These are phyloP conservation scores for Picathartes gymnocephalus DNA, from an alignment of 2,113 vertebrate genomes.

Conservation along the genomic window DNA sequence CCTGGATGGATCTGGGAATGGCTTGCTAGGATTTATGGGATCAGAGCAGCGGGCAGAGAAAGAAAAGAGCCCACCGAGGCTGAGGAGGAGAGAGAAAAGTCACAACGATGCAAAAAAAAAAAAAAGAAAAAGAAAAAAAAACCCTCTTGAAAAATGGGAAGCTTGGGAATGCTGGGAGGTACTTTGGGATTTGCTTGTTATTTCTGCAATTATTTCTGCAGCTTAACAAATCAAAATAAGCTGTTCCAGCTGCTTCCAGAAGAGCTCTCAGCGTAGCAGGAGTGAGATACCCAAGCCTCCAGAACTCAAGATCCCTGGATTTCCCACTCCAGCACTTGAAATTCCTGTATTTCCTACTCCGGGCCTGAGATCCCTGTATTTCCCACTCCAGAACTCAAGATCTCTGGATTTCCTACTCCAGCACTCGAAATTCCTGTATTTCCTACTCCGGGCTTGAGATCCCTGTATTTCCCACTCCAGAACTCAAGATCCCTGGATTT, in stretches of 20 bases:
- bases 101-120: not conserved
- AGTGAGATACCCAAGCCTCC: rapidly evolving
- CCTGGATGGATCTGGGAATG: not conserved
- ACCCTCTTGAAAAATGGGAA: not conserved
- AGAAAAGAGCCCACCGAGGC: not conserved
- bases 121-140: no score
- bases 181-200: not conserved
- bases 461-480: not conserved
- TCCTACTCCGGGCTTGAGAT: not conserved
- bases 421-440: rapidly evolving
- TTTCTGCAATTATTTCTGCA: not conserved
- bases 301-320: rapidly evolving
- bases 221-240: not conserved
- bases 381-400: not conserved
- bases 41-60: not conserved
- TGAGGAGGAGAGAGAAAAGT: not conserved
- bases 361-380: not conserved
- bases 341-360: not conserved
- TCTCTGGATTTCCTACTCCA: not conserved
- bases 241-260: not conserved
- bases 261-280: not conserved
- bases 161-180: not conserved
- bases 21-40: not conserved
- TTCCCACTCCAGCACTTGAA: not conserved
- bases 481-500: not conserved